Evolutionary conservation across 2,113 vertebrate species (phyloP), one percentile per base, ranked within the genome.

Genomic region (Pyxicephalus adspersus): DNA sequence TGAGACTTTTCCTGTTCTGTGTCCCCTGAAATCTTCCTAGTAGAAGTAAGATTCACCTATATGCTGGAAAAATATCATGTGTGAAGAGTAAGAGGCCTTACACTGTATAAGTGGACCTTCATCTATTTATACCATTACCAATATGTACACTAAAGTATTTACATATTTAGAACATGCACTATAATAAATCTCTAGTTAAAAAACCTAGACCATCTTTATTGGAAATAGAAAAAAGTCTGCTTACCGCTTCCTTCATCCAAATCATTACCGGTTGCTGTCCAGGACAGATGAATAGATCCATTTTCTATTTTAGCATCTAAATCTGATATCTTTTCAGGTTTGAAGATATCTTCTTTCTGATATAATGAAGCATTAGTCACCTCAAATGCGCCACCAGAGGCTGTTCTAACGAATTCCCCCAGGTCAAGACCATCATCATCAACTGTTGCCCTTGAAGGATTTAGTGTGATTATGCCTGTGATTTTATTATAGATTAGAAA

Each of bases 231-330:
- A 73, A 15, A 51, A 26, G 1, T 1, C 28, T 4, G 63, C 87
- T 87, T 82, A 94, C 90, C 88, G 88, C 81, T 89, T 81, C 91
- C 91, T 64, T 72, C 77, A 77, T 93, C 91, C 0, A 88, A 80
- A 51, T 88, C 84, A 4, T 87, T 85, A 51, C 91, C 91, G 76
- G 91, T 87, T 77, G 91, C 91, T 50, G 88, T 94, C 92, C 91
- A 92, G 34, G 75, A 86, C 19, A 94, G 87, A 52, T 85, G 25
- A 80, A 92, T 83, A 4, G 61, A 51, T 60, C 85, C 50, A 8
- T 84, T 85, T 77, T 85, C 65, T 73, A 88, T 80, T 13, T 6
- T 52, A 58, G 86, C 90, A 0, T 83, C 64, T 26, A 93, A 87
- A 66, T 93, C 90, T 85, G 38, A 86, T 73, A 93, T 87, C 88